Evolutionary conservation across 2,113 vertebrate species (phyloP).

Genomic region (Ivindomyrus marchei): DNA sequence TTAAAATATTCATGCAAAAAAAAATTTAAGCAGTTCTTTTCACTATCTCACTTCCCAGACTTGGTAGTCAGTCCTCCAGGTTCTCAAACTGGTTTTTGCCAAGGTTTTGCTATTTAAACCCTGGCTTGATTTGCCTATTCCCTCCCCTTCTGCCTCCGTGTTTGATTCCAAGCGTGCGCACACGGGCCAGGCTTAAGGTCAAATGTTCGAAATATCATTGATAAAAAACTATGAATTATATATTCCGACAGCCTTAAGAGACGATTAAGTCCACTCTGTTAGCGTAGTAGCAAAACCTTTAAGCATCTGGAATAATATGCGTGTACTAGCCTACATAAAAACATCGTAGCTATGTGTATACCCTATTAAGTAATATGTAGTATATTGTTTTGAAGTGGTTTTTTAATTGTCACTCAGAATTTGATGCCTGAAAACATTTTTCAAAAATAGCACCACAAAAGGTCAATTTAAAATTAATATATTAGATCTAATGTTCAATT

Average conservation of each 20-base stretch:
- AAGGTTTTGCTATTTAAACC: constrained; percentile 29
- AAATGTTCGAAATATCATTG: neutral
- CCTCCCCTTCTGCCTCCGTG: constrained; percentile 38
- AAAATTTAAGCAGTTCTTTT: neutral
- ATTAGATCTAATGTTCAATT: neutral
- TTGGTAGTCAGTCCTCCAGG: neutral
- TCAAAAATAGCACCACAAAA: neutral
- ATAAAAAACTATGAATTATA: neutral
- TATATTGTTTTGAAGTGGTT: neutral
- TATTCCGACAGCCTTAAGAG: neutral
- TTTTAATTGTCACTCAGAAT: neutral
- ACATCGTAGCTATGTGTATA: neutral
- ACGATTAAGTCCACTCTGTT: neutral
- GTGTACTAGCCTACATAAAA: neutral
- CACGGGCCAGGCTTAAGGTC: neutral
- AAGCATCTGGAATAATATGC: neutral
- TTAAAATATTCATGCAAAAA: neutral
- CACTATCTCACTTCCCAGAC: neutral
- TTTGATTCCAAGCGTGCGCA: neutral
- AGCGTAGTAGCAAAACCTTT: neutral
- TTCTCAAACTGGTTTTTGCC: neutral
- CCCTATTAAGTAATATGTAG: neutral
- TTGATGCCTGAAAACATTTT: neutral
- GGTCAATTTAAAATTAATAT: neutral
- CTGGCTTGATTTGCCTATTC: constrained; percentile 40